A percentile compares a stretch with the other conserved stretches of the same genome.
These are phyloP conservation scores for Trochalopteron elliotii DNA, from an alignment of 2,113 vertebrate species.

Conservation along the genomic window DNA sequence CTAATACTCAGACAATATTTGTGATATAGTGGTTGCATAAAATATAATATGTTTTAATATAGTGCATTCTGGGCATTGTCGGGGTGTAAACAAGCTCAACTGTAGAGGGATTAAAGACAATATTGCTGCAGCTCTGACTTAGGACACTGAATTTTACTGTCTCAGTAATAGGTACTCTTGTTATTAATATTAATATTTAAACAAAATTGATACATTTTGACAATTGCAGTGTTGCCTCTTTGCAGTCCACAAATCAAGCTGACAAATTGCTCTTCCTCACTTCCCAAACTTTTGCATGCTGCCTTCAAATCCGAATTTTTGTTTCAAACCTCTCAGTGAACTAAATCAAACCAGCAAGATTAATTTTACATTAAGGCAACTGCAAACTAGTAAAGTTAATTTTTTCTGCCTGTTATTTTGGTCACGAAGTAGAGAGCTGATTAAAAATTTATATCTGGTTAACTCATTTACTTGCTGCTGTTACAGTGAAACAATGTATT, in stretches of 20 bases:
- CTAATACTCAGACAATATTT: background rate
- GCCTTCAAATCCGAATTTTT: background rate
- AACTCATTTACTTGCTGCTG: background rate
- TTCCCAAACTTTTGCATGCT: background rate
- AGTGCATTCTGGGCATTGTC: background rate
- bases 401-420: background rate
- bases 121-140: background rate
- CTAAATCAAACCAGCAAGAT: background rate
- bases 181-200: background rate
- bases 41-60: background rate
- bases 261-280: background rate
- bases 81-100: background rate
- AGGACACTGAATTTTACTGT: background rate
- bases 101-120: background rate
- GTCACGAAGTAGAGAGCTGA: background rate
- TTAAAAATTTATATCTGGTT: background rate
- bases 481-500: background rate
- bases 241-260: background rate
- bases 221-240: background rate
- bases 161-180: background rate
- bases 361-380: background rate
- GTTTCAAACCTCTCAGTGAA: background rate
- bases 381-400: background rate
- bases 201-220: background rate
- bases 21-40: background rate